Evolutionary conservation across 2,888 invertebrate species (phyloP).

Genomic region (Andrena bicolor): DNA sequence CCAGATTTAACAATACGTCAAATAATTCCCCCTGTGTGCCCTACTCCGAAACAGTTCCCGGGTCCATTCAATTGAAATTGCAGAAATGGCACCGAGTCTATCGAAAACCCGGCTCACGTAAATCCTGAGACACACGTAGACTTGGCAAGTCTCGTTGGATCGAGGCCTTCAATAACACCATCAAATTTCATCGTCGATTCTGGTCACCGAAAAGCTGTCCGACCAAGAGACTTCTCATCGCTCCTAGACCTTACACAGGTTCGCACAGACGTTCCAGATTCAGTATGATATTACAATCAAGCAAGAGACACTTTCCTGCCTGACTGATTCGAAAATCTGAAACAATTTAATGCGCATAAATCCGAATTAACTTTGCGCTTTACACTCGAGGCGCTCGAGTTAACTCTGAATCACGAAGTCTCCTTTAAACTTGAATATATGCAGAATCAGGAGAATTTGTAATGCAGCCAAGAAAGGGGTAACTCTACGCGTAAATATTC

Average conservation of each 20-base stretch:
- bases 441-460: no score
- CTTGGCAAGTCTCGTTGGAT: slow-evolving; percentile 49
- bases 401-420: not conserved
- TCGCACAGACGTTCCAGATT: no score
- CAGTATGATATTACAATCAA: no score
- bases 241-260: not conserved
- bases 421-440: not conserved
- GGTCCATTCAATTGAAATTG: slow-evolving; percentile 43
- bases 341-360: slow-evolving; percentile 7
- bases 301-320: no score
- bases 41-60: slow-evolving; percentile 1
- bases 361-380: not conserved
- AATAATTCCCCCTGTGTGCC: slow-evolving; percentile 21
- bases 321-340: not conserved
- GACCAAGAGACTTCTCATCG: not conserved
- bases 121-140: slow-evolving; percentile 37
- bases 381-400: not conserved
- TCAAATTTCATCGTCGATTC: slow-evolving; percentile 49
- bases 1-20: slow-evolving; percentile 13
- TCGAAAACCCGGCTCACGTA: slow-evolving; percentile 56
- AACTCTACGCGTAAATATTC: no score
- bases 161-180: slow-evolving; percentile 38
- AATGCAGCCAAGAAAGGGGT: no score
- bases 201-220: slow-evolving; percentile 6
- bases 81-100: slow-evolving; percentile 44